A percentile compares a stretch with the other conserved stretches of the same genome.
Evolutionary conservation across 2,888 invertebrate species (phyloP).

Genomic region (Neoascia interrupta): DNA sequence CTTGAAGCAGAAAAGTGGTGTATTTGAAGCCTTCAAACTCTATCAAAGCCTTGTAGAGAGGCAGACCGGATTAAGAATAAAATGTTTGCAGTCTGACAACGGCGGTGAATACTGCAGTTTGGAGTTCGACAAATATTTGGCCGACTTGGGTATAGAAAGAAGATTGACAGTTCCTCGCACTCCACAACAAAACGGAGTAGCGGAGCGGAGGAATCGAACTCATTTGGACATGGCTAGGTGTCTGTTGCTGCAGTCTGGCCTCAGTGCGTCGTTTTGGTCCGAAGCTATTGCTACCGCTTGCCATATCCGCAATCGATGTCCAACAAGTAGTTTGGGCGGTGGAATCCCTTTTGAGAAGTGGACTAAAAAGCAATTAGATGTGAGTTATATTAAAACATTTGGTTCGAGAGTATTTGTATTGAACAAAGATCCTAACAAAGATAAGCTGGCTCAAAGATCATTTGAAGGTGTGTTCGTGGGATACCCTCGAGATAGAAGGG

Average conservation of each 20-base stretch:
- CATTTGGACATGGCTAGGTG: background rate
- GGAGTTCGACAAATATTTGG: background rate
- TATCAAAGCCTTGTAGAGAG: constrained; percentile 3
- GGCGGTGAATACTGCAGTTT: constrained; percentile 22
- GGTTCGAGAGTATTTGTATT: constrained; percentile 11
- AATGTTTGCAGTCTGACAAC: constrained; percentile 16
- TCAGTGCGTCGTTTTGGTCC: constrained; percentile 39
- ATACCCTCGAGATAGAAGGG: constrained; percentile 14
- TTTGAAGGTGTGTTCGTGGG: constrained; percentile 13
- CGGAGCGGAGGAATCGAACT: background rate
- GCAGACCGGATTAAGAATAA: constrained; percentile 3
- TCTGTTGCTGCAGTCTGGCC: constrained; percentile 42
- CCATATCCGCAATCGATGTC: constrained; percentile 2
- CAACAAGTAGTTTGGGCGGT: constrained; percentile 3
- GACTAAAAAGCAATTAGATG: background rate
- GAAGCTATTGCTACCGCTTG: constrained; percentile 28
- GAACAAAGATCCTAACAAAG: background rate
- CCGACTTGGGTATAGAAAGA: constrained; percentile 1
- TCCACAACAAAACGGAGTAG: constrained; percentile 22
- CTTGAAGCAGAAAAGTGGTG: constrained; percentile 17
- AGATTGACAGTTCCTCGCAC: constrained; percentile 19
- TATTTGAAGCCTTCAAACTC: constrained; percentile 9
- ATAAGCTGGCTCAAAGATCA: constrained; percentile 14
- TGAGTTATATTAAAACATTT: constrained; percentile 15
- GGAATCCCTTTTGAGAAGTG: constrained; percentile 64